phyloP scores from a whole-genome alignment of 2,888 invertebrate genomes.

The Malthinus seriepunctatus region DNA sequence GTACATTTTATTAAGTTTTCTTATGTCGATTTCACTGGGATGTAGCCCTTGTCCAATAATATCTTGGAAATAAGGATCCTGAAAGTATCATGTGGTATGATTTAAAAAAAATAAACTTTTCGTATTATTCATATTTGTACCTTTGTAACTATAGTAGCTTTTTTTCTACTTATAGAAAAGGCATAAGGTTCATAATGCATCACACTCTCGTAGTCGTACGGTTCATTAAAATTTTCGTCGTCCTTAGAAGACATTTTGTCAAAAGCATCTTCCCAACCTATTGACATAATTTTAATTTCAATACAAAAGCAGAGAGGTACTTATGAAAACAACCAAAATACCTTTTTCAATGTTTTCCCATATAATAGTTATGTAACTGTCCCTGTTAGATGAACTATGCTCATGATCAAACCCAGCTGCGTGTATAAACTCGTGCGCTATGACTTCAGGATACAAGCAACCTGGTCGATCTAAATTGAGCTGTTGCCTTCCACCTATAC shows the following conservation, averaged over 20 bases:
- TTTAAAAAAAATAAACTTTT: background rate
- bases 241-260: slow-evolving; percentile 45
- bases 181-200: slow-evolving; percentile 74
- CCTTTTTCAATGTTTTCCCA: slow-evolving; percentile 68
- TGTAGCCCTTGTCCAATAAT: slow-evolving; percentile 62
- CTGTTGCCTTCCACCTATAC: slow-evolving; percentile 18
- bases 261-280: slow-evolving; percentile 3
- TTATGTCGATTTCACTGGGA: slow-evolving; percentile 61
- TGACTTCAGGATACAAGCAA: slow-evolving; percentile 65
- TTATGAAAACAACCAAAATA: too few species aligned
- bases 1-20: slow-evolving; percentile 65
- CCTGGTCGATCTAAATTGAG: slow-evolving; percentile 52
- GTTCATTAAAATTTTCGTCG: slow-evolving; percentile 67
- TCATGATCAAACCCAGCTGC: slow-evolving; percentile 83
- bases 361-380: slow-evolving; percentile 72
- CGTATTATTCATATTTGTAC: background rate
- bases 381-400: slow-evolving; percentile 77
- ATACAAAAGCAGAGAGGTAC: too few species aligned
- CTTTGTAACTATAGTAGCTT: slow-evolving; percentile 65
- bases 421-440: slow-evolving; percentile 79
- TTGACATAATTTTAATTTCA: background rate
- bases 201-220: slow-evolving; percentile 72
- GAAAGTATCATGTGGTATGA: background rate
- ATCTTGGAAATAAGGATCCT: background rate
- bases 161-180: slow-evolving; percentile 68